These are phyloP conservation scores for Criorhina ranunculi DNA, from an alignment of 2,888 invertebrate species.

Conservation along the genomic window DNA sequence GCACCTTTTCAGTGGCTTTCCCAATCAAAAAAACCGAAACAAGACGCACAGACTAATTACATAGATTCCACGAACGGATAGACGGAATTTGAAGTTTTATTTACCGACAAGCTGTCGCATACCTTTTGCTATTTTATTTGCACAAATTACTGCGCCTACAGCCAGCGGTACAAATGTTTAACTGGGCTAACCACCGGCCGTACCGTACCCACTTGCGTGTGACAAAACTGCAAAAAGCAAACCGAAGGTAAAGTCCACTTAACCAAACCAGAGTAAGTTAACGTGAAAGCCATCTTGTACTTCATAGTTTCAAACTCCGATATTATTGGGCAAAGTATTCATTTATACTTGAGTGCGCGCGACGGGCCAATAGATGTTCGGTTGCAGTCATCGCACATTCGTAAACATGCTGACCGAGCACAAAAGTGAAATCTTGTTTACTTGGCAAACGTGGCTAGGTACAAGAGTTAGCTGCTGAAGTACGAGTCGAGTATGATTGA, in stretches of 20 bases:
- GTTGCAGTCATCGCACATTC: conserved; percentile 3
- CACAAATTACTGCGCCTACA: not conserved
- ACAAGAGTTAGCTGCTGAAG: conserved; percentile 1
- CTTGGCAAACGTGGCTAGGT: conserved; percentile 5
- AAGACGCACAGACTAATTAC: not conserved
- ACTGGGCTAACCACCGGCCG: not conserved
- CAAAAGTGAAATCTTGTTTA: conserved; percentile 43
- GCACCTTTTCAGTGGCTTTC: not conserved
- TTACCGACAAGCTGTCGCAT: conserved; percentile 22
- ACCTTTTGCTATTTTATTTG: conserved; percentile 10
- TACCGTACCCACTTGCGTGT: conserved; percentile 18
- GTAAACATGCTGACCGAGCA: conserved; percentile 9
- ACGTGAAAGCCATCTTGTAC: conserved; percentile 21
- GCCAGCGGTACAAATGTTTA: conserved; percentile 2
- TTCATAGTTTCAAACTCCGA: not conserved
- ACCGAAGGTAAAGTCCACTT: not conserved
- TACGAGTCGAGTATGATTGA: conserved; percentile 17
- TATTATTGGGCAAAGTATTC: conserved; percentile 15
- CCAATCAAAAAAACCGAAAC: not conserved
- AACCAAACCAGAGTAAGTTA: not conserved
- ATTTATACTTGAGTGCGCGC: not conserved
- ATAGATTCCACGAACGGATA: conserved; percentile 1
- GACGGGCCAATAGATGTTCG: not conserved
- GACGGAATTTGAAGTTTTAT: conserved; percentile 21
- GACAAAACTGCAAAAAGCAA: conserved; percentile 6